phyloP scores from a whole-genome alignment of 2,113 vertebrate species.

The Ammodramus savannarum region DNA sequence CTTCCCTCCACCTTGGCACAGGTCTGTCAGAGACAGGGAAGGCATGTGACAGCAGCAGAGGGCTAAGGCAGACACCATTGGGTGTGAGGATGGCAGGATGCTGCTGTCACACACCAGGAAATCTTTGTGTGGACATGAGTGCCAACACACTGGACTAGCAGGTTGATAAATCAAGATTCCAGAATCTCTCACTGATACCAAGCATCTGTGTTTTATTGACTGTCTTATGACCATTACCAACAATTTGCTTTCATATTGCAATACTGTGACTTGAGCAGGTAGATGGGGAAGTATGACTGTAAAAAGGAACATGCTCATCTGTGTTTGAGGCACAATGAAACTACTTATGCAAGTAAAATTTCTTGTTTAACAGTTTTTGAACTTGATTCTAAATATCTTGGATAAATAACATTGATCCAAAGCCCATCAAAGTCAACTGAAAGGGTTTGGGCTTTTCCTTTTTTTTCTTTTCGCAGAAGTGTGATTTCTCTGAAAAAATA shows the following conservation, averaged over 20 bases:
- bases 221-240: neutral
- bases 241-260: neutral
- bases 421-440: neutral
- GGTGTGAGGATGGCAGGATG: neutral
- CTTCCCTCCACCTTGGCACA: neutral
- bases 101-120: neutral
- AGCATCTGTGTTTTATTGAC: neutral
- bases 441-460: neutral
- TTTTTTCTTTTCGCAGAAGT: neutral
- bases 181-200: neutral
- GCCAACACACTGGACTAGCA: neutral
- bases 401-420: neutral
- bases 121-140: neutral
- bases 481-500: neutral
- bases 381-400: neutral
- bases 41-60: neutral
- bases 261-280: no score
- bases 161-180: neutral
- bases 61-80: neutral
- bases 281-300: no score
- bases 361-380: neutral
- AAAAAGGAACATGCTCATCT: neutral
- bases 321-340: neutral
- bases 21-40: neutral
- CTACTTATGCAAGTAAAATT: neutral